A percentile compares a stretch with the other conserved stretches of the same genome.
Evolutionary conservation across 2,797 vertebrate species (phyloP).

Genomic region (Kryptolebias ocellatus): DNA sequence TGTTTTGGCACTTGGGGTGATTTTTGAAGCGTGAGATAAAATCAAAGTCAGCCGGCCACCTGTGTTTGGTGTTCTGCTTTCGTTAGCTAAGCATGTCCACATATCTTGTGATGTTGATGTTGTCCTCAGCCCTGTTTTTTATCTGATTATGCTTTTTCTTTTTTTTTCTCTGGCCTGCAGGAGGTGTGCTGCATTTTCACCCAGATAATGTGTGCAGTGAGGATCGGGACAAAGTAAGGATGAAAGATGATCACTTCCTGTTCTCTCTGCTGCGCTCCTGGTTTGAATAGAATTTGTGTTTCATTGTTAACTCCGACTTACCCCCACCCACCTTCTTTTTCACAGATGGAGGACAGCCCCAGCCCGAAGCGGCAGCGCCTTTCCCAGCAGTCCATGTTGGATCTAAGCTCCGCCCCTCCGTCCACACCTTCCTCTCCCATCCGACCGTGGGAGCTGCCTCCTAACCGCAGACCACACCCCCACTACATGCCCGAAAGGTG

Average conservation of each 20-base stretch:
- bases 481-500: constrained; percentile 97
- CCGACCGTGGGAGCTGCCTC: constrained; percentile 97
- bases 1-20: constrained; percentile 10
- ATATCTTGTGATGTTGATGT: constrained; percentile 62
- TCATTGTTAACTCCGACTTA: constrained; percentile 18
- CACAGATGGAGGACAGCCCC: constrained; percentile 94
- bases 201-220: constrained; percentile 77
- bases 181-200: constrained; percentile 79
- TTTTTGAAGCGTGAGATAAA: constrained; percentile 26
- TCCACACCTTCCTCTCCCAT: constrained; percentile 95
- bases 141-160: constrained; percentile 38
- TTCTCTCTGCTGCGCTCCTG: constrained; percentile 31
- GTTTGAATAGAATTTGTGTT: constrained; percentile 53
- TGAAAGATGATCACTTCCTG: constrained; percentile 50
- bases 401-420: constrained; percentile 89
- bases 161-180: constrained; percentile 58
- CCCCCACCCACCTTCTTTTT: constrained; percentile 5
- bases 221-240: constrained; percentile 80
- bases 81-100: constrained; percentile 31
- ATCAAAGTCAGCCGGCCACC: constrained; percentile 35
- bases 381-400: constrained; percentile 93
- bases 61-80: constrained; percentile 38
- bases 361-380: constrained; percentile 97
- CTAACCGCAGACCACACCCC: constrained; percentile 90
- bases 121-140: constrained; percentile 41